These are phyloP conservation scores for Zophobas morio DNA, from an alignment of 1,140 invertebrate species.

Conservation along the genomic window DNA sequence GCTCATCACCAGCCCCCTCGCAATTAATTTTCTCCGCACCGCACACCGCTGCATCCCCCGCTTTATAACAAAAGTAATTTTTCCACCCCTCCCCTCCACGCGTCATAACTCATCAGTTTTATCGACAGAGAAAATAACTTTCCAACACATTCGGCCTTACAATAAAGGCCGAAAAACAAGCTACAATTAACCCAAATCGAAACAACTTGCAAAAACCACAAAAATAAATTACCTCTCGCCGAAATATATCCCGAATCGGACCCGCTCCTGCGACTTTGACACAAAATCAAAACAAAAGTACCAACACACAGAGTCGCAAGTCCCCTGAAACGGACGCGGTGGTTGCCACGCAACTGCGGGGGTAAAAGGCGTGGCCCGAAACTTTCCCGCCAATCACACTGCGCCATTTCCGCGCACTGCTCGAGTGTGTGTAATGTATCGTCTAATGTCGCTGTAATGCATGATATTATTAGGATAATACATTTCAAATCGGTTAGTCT, in stretches of 20 bases:
- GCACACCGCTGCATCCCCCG: not conserved
- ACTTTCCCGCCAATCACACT: slow-evolving; percentile 57
- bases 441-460: slow-evolving; percentile 68
- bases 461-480: slow-evolving; percentile 68
- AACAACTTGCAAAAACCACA: slow-evolving; percentile 45
- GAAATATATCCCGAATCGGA: slow-evolving; percentile 31
- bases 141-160: slow-evolving; percentile 39
- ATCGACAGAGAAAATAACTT: slow-evolving; percentile 34
- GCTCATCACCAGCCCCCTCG: no score
- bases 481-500: slow-evolving; percentile 68
- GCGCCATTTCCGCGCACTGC: slow-evolving; percentile 57
- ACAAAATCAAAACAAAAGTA: slow-evolving; percentile 50
- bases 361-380: slow-evolving; percentile 59
- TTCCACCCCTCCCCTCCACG: not conserved
- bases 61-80: not conserved
- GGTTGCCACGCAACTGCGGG: slow-evolving; percentile 63
- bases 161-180: slow-evolving; percentile 28
- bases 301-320: slow-evolving; percentile 53
- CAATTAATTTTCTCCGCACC: not conserved
- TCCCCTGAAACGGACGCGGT: slow-evolving; percentile 50
- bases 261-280: not conserved
- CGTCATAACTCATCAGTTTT: slow-evolving; percentile 32
- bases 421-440: slow-evolving; percentile 64
- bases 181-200: slow-evolving; percentile 42
- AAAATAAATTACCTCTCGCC: slow-evolving; percentile 39